Conservation (phyloP, 2,113 vertebrate genomes). For the Oxyura jamaicensis region DNA sequence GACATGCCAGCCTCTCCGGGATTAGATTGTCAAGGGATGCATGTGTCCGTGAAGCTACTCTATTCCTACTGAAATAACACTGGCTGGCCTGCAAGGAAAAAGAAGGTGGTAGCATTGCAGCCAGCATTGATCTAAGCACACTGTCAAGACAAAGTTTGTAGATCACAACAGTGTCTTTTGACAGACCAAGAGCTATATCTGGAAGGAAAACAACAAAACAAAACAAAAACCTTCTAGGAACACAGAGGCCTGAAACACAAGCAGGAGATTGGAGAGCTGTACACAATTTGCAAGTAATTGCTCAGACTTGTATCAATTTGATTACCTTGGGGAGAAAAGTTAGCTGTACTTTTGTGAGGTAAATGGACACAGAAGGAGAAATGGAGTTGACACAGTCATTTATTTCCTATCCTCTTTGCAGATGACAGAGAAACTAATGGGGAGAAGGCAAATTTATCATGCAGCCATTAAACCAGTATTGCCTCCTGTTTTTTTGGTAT, state of each 20-base stretch:
- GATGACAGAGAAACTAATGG: neutral
- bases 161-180: neutral
- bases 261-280: neutral
- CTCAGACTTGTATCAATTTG: neutral
- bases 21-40: neutral
- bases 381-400: neutral
- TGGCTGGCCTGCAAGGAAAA: neutral
- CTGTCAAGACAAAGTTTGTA: neutral
- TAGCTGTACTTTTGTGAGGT: neutral
- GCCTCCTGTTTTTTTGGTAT: rapidly evolving
- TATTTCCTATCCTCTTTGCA: neutral
- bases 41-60: rapidly evolving
- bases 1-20: rapidly evolving
- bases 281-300: neutral
- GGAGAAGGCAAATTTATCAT: neutral
- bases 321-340: neutral
- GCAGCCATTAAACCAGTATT: neutral
- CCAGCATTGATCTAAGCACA: neutral
- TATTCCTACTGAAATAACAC: neutral
- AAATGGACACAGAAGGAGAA: neutral
- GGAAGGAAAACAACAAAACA: neutral
- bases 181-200: neutral
- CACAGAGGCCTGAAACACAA: neutral
- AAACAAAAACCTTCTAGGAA: neutral
- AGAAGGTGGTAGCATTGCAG: neutral